Percentiles rank a stretch among this genome's conserved stretches.
Evolutionary conservation across 2,888 invertebrate genomes (phyloP).

Genomic region (Harpagoxenus sublaevis): DNA sequence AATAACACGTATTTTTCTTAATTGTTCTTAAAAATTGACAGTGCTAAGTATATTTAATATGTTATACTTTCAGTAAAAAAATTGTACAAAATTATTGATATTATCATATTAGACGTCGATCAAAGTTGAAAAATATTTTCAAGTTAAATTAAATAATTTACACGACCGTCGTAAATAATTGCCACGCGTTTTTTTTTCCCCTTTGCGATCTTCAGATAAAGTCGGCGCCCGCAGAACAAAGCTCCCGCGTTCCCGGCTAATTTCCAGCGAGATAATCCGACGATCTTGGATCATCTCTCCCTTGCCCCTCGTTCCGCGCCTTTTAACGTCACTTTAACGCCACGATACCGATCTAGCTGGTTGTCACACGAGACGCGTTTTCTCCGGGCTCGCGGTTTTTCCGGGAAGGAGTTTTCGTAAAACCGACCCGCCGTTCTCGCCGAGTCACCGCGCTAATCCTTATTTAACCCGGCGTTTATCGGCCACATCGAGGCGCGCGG

Average conservation of each 20-base stretch:
- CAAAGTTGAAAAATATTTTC: background rate
- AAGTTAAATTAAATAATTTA: background rate
- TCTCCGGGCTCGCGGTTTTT: constrained; percentile 17
- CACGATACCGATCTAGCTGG: constrained; percentile 76
- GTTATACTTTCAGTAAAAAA: background rate
- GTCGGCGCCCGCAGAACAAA: background rate
- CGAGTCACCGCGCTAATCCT: constrained; percentile 83
- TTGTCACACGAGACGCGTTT: background rate
- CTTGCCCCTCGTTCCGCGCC: constrained; percentile 54
- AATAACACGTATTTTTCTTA: background rate
- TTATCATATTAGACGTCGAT: background rate
- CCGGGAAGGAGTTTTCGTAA: constrained; percentile 29
- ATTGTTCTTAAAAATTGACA: background rate
- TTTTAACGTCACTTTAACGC: constrained; percentile 81
- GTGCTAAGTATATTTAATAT: background rate
- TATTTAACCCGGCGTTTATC: constrained; percentile 82
- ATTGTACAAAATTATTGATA: background rate
- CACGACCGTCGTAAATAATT: background rate
- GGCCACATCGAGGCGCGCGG: constrained; percentile 75
- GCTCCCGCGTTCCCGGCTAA: background rate
- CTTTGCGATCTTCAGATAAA: constrained; percentile 1
- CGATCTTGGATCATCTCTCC: background rate
- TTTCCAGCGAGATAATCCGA: constrained; percentile 36
- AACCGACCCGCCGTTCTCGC: constrained; percentile 64
- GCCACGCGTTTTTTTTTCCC: background rate